Evolutionary conservation across 2,888 invertebrate species (phyloP).

Genomic region (Unio pictorum): DNA sequence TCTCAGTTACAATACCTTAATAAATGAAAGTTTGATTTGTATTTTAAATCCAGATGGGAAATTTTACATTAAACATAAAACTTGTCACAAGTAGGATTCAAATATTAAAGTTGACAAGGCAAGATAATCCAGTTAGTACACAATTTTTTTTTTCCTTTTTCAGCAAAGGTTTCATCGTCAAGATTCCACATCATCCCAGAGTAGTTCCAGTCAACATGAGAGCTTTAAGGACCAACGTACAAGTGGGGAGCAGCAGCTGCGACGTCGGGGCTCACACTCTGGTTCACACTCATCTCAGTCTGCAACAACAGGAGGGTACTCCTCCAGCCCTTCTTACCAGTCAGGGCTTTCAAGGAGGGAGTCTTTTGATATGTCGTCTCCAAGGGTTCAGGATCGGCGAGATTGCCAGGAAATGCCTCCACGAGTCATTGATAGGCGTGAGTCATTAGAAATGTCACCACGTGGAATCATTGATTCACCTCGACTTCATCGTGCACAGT

Average conservation of each 20-base stretch:
- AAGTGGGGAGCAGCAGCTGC: constrained; percentile 47
- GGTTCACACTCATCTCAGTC: constrained; percentile 26
- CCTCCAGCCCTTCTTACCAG: constrained; percentile 50
- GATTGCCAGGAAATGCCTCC: constrained; percentile 30
- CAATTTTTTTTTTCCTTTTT: constrained; percentile 24
- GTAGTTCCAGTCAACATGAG: constrained; percentile 59
- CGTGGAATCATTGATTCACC: constrained; percentile 52
- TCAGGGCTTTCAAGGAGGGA: constrained; percentile 56
- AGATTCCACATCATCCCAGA: constrained; percentile 63
- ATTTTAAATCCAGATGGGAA: too few species aligned
- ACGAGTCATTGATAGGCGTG: constrained; percentile 15
- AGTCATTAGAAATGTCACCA: constrained; percentile 27
- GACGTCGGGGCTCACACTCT: constrained; percentile 57
- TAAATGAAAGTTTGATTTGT: too few species aligned
- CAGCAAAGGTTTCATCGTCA: constrained; percentile 67
- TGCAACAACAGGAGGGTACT: constrained; percentile 49
- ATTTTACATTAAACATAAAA: too few species aligned
- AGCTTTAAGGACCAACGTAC: constrained; percentile 44
- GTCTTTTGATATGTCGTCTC: constrained; percentile 48
- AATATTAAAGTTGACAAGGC: too few species aligned
- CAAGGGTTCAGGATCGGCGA: constrained; percentile 40
- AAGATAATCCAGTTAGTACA: too few species aligned
- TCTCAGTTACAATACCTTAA: too few species aligned
- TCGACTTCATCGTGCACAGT: constrained; percentile 46
- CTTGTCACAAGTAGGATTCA: too few species aligned